A percentile compares a stretch with the other conserved stretches of the same genome.
Evolutionary conservation across 2,888 invertebrate species (phyloP).

Genomic region (Minunthozetes semirufus): DNA sequence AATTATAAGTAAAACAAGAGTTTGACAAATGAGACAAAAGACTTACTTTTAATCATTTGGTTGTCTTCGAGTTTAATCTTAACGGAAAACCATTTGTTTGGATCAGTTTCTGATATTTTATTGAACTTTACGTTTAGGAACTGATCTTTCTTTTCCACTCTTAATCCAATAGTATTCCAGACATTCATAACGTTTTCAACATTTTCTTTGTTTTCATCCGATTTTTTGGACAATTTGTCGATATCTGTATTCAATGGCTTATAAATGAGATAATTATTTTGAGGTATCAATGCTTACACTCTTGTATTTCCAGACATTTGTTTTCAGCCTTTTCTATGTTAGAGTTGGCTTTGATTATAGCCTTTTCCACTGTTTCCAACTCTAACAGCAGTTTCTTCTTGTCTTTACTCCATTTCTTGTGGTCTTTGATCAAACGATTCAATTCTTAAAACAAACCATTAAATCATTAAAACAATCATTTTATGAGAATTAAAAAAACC

Average conservation of each 20-base stretch:
- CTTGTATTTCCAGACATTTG: not conserved
- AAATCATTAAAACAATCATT: too few species aligned
- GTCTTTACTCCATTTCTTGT: not conserved
- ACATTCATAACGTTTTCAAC: constrained; percentile 19
- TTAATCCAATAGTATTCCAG: constrained; percentile 7
- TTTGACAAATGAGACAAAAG: not conserved
- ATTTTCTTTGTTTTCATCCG: constrained; percentile 19
- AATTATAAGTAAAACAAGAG: not conserved
- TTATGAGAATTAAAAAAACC: not conserved
- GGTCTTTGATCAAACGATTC: not conserved
- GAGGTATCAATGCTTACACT: not conserved
- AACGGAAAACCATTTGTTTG: constrained; percentile 12
- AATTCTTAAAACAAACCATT: not conserved
- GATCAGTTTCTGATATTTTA: constrained; percentile 17
- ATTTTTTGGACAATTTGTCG: constrained; percentile 1
- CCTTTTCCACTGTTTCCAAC: not conserved
- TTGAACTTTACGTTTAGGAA: not conserved
- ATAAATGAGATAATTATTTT: not conserved
- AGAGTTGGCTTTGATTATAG: not conserved
- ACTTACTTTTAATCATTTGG: not conserved
- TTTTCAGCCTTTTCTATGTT: constrained; percentile 7
- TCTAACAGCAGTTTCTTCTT: not conserved
- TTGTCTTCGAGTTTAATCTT: not conserved
- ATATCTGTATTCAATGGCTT: not conserved
- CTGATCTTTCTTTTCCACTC: not conserved